Base-by-base conservation (phyloP, 1,140 invertebrate species). In the Pogonus chalceus region DNA sequence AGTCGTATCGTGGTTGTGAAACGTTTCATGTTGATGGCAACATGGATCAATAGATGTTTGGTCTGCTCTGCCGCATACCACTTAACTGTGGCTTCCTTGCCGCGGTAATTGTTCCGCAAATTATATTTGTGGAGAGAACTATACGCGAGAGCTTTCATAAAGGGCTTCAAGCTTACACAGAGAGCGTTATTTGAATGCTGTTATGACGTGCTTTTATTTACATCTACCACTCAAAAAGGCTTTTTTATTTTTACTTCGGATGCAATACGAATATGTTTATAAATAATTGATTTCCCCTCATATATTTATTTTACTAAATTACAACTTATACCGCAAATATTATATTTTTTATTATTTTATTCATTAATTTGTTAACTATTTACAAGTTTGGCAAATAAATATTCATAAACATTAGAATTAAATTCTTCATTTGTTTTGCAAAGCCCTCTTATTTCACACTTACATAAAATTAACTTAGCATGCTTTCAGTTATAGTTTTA, bases 91-190 rank as follows among this genome's bases (percentile, higher is more conserved):
- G 60, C 64, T 62, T 64, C 55, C 64, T 65, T 64, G 58, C 58
- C 52, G 52, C 58, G 56, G 64, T 65, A 65, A 66, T 66, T 66
- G 62, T 64, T 66, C 62, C 62, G 61, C 64, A 63, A 66, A 64
- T 66, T 64, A 64, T 64, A 62, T 64, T 63, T 66, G 62, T 62
- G 62, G 61, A 60, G 61, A 63, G 58, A 62, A 66, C 60, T 64
- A 62, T 60, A 60, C 37, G 37, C 37, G 37, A 43, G 37, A 58
- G 61, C 62, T 59, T 56, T 62, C 56, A 53, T 31, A 56, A 54
- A 61, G 53, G 61, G 37, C 4, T 16, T 16, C 9, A 43, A 18
- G 9, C 18, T 18, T 9, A 43, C 37, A 43, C 37, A 12, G 37
- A 43, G 18, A 43, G 37, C 7, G 37, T 43, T 12, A 12, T 43